A percentile compares a stretch with the other conserved stretches of the same genome.
Evolutionary conservation across 2,113 vertebrate genomes (phyloP).

Genomic region (Syngnathus scovelli): DNA sequence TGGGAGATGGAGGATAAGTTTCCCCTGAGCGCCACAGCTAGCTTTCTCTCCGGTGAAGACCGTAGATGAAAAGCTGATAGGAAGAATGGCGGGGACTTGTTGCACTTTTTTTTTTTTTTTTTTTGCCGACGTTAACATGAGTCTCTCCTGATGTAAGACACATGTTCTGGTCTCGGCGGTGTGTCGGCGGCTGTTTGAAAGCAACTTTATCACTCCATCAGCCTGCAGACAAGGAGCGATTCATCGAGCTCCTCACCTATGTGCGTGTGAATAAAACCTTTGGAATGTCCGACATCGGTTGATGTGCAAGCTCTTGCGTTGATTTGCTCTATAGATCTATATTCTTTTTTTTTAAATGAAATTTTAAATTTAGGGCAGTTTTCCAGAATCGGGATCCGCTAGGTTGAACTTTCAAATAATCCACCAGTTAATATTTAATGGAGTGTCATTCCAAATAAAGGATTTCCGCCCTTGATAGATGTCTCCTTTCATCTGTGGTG

Average conservation of each 20-base stretch:
- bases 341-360: not conserved
- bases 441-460: not conserved
- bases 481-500: not conserved
- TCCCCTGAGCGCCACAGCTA: constrained; percentile 27
- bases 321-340: not conserved
- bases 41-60: constrained; percentile 24
- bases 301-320: constrained; percentile 3
- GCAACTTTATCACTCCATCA: constrained; percentile 70
- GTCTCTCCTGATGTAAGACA: constrained; percentile 69
- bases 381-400: not conserved
- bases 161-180: constrained; percentile 60
- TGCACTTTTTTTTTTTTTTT: constrained; percentile 24
- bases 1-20: constrained; percentile 46
- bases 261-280: constrained; percentile 27
- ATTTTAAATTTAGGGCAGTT: not conserved
- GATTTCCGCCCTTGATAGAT: not conserved
- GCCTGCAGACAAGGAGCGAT: constrained; percentile 66
- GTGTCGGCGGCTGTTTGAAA: constrained; percentile 64
- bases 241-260: constrained; percentile 37
- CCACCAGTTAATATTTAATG: no score
- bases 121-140: constrained; percentile 53
- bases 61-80: constrained; percentile 66
- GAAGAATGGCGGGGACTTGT: constrained; percentile 59
- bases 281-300: constrained; percentile 17
- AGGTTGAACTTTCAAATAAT: no score